Conservation (phyloP, 2,797 vertebrate genomes). For the Neosalanx taihuensis region DNA sequence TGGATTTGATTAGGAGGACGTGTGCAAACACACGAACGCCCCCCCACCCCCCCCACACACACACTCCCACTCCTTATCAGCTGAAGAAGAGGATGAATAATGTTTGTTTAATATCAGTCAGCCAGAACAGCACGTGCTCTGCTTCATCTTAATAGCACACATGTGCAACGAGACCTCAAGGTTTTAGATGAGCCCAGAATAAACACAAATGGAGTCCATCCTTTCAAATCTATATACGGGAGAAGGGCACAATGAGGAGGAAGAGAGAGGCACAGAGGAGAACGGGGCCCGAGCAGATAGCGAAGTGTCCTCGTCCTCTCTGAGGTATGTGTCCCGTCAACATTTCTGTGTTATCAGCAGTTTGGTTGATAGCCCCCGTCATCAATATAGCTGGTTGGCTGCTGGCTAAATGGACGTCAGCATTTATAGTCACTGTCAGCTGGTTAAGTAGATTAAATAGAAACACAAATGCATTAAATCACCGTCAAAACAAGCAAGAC, state of each 20-base stretch:
- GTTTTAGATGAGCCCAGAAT: no score
- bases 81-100: not conserved
- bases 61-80: not conserved
- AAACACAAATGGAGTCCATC: no score
- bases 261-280: no score
- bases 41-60: not conserved
- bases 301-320: slow-evolving; percentile 11
- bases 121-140: no score
- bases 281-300: not conserved
- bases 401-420: slow-evolving; percentile 33
- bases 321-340: slow-evolving; percentile 26
- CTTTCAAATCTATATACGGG: no score
- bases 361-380: slow-evolving; percentile 50
- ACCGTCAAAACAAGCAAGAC: slow-evolving; percentile 23
- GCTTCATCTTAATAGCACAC: no score
- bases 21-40: not conserved
- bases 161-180: no score
- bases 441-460: slow-evolving; percentile 62
- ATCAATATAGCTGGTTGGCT: slow-evolving; percentile 32
- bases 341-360: slow-evolving; percentile 45
- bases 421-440: slow-evolving; percentile 49
- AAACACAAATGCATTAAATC: slow-evolving; percentile 49
- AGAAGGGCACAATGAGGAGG: no score
- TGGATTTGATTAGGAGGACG: no score
- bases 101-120: no score